Evolutionary conservation across 2,888 invertebrate genomes (phyloP), one percentile per base, ranked within the genome.

Genomic region (Caenorhabditis afra): DNA sequence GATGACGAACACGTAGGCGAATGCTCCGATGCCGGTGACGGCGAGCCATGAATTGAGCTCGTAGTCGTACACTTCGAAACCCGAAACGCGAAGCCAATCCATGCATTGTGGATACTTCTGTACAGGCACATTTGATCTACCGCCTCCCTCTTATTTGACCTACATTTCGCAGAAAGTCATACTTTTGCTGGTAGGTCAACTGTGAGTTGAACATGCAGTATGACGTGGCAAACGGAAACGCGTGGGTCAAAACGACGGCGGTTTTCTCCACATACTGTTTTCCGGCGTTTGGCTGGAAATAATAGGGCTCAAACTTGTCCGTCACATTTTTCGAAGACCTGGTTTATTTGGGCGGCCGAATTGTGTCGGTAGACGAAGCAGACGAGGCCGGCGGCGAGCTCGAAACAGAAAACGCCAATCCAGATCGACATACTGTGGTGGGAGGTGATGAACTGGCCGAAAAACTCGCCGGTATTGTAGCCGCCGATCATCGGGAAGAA

Each of bases 401-500:
- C 75, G 20, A 76, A 76, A 11, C 49, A 61, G 22, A 57, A 76
- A 4, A 68, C 18, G 14, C 44, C 23, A 1, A 76, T 45, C 57
- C 61, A 76, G 18, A 76, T 47, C 11, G 49, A 23, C 49, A 65
- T 45, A 16, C 57, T 55, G 16, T 23, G 5, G 47, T 76, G 67
- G 10, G 67, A 41, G 12, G n/a, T 22, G 18, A 76, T 62, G 29
- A 62, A 76, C 16, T 59, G 44, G 10, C 53, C 59, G 29, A 62
- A 67, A 20, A 76, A 62, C 12, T 49, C 22, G 37, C 53, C 53
- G 2, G 75, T 68, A 44, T 67, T 68, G 45, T 59, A 76, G 12
- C 75, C 75, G 35, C 75, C 75, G 57, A 76, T 41, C 55, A 76
- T 41, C 45, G 75, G 75, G 18, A 76, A 76, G 41, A 67, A 76